Base-by-base conservation (phyloP, 30 jellyfish, hydroid and myxozoan species). In the Clytia hemisphaerica region DNA sequence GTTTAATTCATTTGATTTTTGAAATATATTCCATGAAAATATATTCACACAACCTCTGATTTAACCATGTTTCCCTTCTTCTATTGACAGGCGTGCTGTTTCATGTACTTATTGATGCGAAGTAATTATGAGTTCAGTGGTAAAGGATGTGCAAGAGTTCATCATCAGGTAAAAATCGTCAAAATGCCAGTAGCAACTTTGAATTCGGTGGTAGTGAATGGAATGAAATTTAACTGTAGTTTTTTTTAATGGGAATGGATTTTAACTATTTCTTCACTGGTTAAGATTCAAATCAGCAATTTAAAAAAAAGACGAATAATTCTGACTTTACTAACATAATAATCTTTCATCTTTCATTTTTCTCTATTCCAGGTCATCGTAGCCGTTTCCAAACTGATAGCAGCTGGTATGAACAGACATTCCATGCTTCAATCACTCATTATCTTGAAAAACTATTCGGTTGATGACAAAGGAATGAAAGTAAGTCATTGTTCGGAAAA, bases 111-210 rank as follows among this genome's bases (percentile, higher is more conserved):
- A 29, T 49, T 88, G 37, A 88, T 88, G 97, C 53, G 97, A 45
- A 63, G 94, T 54, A 88, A 88, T 68, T 88, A 63, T 72, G 97
- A 88, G 42, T 88, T 35, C 91, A 81, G 97, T 61, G 97, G 97
- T 9, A 81, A 83, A 48, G 97, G 97, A 5, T 88, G 97, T 51
- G 93, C 81, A 19, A 59, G 97, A 50, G 97, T 88, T 10, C 97
- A 88, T 45, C 83, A 82, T 19, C 97, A 88, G 94, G 97, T 88
- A 4, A 37, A 80, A 51, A 42, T 42, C n/a, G n/a, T n/a, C n/a
- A n/a, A n/a, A n/a, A n/a, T n/a, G n/a, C n/a, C n/a, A 40, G 10
- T 7, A 40, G n/a, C n/a, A n/a, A n/a, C n/a, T 44, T 25, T 9
- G 14, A 51, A 51, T 51, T 16, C 21, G 27, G 66, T 29, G 21